Evolutionary conservation across 1,140 invertebrate species (phyloP).

Genomic region (Zaprionus inermis): DNA sequence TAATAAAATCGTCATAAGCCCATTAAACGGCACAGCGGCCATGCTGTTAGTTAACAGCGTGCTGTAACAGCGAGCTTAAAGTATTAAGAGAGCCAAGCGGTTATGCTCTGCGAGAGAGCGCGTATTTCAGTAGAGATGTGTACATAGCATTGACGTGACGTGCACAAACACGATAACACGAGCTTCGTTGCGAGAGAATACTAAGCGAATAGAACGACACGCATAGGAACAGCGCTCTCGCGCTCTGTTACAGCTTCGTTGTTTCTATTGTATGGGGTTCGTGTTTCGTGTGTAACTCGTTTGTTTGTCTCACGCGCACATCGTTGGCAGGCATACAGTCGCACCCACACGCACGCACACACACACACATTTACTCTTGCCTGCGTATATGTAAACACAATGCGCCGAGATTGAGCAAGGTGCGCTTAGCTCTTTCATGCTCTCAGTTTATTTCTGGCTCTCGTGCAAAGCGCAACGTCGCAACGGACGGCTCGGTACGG

Average conservation of each 20-base stretch:
- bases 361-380: constrained; percentile 29
- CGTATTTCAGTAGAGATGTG: constrained; percentile 22
- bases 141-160: constrained; percentile 4
- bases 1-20: neutral
- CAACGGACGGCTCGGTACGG: constrained; percentile 55
- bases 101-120: constrained; percentile 16
- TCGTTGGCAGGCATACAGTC: constrained; percentile 31
- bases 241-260: neutral
- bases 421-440: constrained; percentile 75
- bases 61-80: constrained; percentile 39
- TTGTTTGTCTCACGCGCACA: constrained; percentile 45
- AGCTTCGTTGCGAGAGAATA: neutral
- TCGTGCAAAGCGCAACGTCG: constrained; percentile 77
- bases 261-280: neutral
- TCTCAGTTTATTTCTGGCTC: constrained; percentile 80
- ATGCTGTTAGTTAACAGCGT: constrained; percentile 35
- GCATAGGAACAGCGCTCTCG: neutral
- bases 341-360: constrained; percentile 47
- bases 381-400: constrained; percentile 49
- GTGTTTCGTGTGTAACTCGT: constrained; percentile 19
- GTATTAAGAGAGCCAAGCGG: constrained; percentile 32
- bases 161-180: neutral
- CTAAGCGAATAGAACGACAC: neutral
- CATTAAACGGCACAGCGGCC: neutral
- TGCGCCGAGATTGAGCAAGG: constrained; percentile 75